Evolutionary conservation across 2,888 invertebrate species (phyloP).

Genomic region (Deilephila elpenor): DNA sequence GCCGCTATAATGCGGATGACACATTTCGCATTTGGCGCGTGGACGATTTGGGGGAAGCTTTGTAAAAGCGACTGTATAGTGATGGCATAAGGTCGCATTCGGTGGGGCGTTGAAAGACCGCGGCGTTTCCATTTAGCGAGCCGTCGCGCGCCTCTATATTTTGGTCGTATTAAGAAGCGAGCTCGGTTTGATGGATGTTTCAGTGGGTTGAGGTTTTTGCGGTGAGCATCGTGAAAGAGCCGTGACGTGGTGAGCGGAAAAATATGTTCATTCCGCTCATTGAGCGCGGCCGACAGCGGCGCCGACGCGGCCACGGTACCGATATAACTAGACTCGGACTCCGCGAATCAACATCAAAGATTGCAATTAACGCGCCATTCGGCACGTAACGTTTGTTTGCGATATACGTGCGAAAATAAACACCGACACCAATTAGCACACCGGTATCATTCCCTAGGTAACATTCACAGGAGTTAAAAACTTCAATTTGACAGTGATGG

Average conservation of each 20-base stretch:
- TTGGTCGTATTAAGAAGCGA: conserved; percentile 73
- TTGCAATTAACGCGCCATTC: conserved; percentile 55
- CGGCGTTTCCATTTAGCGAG: conserved; percentile 69
- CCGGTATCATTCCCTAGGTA: conserved; percentile 50
- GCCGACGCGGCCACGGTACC: conserved; percentile 17
- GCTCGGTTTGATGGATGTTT: conserved; percentile 75
- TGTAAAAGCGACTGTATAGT: conserved; percentile 59
- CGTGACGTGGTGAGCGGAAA: conserved; percentile 52
- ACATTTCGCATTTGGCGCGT: conserved; percentile 63
- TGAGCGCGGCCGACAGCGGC: conserved; percentile 37
- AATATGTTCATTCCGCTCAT: conserved; percentile 53
- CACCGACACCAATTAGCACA: conserved; percentile 67
- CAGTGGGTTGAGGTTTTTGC: conserved; percentile 67
- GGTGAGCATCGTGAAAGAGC: conserved; percentile 61
- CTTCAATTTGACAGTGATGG: neutral
- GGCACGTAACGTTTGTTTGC: conserved; percentile 51
- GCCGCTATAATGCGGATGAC: conserved; percentile 64
- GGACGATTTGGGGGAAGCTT: conserved; percentile 49
- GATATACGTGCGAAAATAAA: conserved; percentile 62
- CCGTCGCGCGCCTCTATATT: conserved; percentile 69
- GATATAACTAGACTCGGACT: conserved; percentile 41
- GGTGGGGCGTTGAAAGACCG: conserved; percentile 43
- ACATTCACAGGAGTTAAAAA: conserved; percentile 37
- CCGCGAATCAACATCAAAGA: conserved; percentile 51
- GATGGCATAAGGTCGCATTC: conserved; percentile 57